These are phyloP conservation scores for Orthosia cruda DNA, from an alignment of 2,888 invertebrate species.

Conservation along the genomic window DNA sequence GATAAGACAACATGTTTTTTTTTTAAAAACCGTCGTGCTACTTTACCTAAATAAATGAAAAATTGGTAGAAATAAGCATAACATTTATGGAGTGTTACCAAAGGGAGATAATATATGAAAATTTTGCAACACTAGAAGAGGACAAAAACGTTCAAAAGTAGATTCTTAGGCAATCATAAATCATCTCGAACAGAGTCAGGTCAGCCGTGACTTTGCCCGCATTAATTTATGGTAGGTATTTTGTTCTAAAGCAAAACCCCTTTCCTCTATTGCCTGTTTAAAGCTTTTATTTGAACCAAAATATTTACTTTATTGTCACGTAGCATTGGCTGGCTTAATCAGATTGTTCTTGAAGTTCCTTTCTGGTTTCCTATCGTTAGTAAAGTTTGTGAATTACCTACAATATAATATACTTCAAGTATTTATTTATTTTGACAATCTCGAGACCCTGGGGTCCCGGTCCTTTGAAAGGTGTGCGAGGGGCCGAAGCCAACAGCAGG, in stretches of 20 bases:
- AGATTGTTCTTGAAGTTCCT: constrained; percentile 2
- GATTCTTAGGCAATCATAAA: constrained; percentile 32
- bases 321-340: neutral
- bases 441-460: too few species aligned
- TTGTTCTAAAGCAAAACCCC: neutral
- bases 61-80: neutral
- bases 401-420: too few species aligned
- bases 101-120: neutral
- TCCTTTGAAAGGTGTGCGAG: too few species aligned
- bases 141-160: constrained; percentile 24
- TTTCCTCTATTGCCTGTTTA: neutral
- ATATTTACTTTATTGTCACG: neutral
- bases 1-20: too few species aligned
- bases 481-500: too few species aligned
- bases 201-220: neutral
- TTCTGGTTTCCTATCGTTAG: neutral
- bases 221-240: neutral
- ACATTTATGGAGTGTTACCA: neutral
- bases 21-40: too few species aligned
- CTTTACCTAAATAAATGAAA: too few species aligned
- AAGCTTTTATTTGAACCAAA: neutral
- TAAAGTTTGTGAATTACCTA: too few species aligned
- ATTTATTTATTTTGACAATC: too few species aligned
- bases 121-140: neutral
- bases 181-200: constrained; percentile 36